These are phyloP conservation scores for Gallinago solitaria DNA, from an alignment of 2,797 vertebrate species.

Conservation along the genomic window DNA sequence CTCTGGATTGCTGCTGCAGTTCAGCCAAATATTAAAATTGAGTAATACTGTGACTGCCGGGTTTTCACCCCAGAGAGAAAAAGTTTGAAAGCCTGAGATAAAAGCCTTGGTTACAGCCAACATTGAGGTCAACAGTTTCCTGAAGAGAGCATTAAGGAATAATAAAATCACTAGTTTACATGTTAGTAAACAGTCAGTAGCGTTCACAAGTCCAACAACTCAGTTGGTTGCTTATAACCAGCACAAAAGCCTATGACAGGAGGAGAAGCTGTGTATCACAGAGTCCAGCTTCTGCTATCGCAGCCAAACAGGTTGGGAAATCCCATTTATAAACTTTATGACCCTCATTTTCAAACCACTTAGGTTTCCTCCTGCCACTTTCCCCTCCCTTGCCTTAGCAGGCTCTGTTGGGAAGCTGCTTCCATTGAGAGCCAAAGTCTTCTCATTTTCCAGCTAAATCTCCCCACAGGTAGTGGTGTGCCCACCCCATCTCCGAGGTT, in stretches of 20 bases:
- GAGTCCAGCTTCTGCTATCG: background rate
- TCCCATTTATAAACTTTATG: background rate
- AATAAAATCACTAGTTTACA: background rate
- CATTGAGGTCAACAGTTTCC: background rate
- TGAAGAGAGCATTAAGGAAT: background rate
- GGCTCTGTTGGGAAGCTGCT: background rate
- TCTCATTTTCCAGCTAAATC: background rate
- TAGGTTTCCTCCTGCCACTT: background rate
- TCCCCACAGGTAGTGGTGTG: background rate
- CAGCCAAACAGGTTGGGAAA: background rate
- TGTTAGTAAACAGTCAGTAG: background rate
- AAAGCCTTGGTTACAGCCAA: background rate
- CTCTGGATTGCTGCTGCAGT: background rate
- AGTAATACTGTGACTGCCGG: background rate
- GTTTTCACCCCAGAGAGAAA: background rate
- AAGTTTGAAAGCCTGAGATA: background rate
- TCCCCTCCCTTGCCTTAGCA: background rate
- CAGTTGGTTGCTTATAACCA: background rate
- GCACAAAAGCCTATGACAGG: background rate
- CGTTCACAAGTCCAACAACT: background rate
- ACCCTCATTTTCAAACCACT: background rate
- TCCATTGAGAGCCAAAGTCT: background rate
- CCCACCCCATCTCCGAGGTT: background rate
- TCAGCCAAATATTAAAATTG: background rate
- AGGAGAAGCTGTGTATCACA: background rate